phyloP scores from a whole-genome alignment of 92 coral and sea anemone genomes.

The Umimayanthus chanpuru region DNA sequence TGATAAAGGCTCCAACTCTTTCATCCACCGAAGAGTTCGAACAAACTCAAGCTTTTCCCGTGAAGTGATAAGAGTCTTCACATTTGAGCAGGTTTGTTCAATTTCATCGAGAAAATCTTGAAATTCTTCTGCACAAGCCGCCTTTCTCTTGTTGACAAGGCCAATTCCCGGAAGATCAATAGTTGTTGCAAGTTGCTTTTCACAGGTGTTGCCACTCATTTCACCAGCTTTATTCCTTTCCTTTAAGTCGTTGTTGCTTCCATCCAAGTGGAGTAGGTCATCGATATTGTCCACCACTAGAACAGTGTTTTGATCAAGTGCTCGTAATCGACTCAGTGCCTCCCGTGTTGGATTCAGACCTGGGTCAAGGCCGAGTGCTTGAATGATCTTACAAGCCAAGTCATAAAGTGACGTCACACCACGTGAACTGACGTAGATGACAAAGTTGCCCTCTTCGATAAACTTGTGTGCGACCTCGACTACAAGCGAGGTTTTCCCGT shows the following conservation, averaged over 20 bases:
- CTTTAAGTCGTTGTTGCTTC: neutral
- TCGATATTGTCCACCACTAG: conserved; percentile 55
- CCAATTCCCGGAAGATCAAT: neutral
- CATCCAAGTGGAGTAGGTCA: conserved; percentile 39
- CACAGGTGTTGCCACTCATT: neutral
- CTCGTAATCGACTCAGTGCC: conserved; percentile 22
- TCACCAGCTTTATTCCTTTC: neutral
- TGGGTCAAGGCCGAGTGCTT: conserved; percentile 30
- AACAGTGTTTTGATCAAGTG: conserved; percentile 10
- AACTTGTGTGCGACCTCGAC: conserved; percentile 41
- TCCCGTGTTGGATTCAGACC: conserved; percentile 12
- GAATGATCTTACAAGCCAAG: conserved; percentile 51
- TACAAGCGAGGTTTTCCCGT: conserved; percentile 52
- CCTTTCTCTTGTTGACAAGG: neutral
- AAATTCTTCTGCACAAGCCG: conserved; percentile 25
- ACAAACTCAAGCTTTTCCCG: conserved; percentile 44
- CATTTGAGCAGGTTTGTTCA: conserved; percentile 22
- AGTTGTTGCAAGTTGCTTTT: neutral
- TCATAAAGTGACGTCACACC: conserved; percentile 33
- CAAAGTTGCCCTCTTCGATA: conserved; percentile 21
- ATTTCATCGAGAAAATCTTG: conserved; percentile 33
- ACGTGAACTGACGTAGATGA: conserved; percentile 47
- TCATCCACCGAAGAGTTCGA: conserved; percentile 21
- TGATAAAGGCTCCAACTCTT: conserved; percentile 27
- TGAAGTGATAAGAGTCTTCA: conserved; percentile 49